Percentiles rank a stretch among this genome's conserved stretches.
Conservation (phyloP, 2,888 invertebrate genomes). For the Aleiodes leptofemur region DNA sequence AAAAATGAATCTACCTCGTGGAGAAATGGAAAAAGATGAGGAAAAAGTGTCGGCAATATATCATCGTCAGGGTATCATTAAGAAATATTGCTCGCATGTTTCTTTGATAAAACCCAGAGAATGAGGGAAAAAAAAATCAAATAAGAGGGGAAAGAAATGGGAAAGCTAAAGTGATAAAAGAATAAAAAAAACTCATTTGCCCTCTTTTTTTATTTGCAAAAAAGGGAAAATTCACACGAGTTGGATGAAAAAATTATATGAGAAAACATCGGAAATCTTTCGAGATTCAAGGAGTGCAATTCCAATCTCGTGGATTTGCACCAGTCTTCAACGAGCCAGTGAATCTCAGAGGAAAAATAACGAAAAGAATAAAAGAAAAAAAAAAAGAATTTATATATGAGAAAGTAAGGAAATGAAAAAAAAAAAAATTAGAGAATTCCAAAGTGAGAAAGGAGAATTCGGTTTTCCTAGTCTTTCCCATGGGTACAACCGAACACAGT, state of each 20-base stretch:
- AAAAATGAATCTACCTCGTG: not conserved
- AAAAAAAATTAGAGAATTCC: constrained; percentile 3
- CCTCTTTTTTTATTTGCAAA: not conserved
- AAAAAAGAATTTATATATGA: not conserved
- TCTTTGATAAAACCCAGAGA: constrained; percentile 20
- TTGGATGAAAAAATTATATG: not conserved
- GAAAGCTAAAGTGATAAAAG: not conserved
- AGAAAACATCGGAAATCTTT: not conserved
- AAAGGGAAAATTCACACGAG: not conserved
- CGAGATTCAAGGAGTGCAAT: constrained; percentile 35
- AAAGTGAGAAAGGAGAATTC: constrained; percentile 24
- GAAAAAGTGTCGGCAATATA: constrained; percentile 34
- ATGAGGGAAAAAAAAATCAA: not conserved
- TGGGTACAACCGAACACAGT: constrained; percentile 43
- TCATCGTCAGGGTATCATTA: constrained; percentile 38
- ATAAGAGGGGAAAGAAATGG: not conserved
- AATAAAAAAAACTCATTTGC: constrained; percentile 9
- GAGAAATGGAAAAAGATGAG: not conserved
- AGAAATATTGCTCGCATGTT: constrained; percentile 41
- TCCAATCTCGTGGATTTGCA: constrained; percentile 42
- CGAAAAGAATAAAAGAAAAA: constrained; percentile 40
- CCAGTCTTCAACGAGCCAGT: constrained; percentile 45
- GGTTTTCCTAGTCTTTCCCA: constrained; percentile 43
- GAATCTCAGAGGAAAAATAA: constrained; percentile 51
- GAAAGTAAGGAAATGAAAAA: too few species aligned